Evolutionary conservation across 1,140 invertebrate species (phyloP), one percentile per base, ranked within the genome.

Genomic region (Elymnias hypermnestra): DNA sequence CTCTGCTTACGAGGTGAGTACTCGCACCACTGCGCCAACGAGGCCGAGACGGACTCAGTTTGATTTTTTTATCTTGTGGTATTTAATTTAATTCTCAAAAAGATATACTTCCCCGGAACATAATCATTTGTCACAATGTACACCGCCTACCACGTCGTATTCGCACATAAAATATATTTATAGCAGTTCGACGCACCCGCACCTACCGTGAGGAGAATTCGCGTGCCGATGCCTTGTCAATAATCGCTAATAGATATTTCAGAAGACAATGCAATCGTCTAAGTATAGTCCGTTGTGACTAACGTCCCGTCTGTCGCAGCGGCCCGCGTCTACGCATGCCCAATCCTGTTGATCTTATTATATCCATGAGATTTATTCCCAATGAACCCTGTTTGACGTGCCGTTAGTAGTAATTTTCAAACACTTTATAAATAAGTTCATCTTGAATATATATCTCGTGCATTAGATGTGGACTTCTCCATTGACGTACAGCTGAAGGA

Each of bases 211-310:
- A 63, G 64, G 61, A 72, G 74, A 69, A 81, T 74, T 79, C 66
- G 81, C 81, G 62, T 83, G 71, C 81, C 81, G 76, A 83, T 84
- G 71, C 78, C 77, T 76, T 84, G 81, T 83, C 81, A 83, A 84
- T 84, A 84, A 84, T 84, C 73, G 70, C 81, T 84, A 84, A 84
- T 84, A 84, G 81, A 84, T 79, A 83, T 83, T 82, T 83, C 76
- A 84, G 78, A 84, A 79, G 79, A 84, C 81, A 84, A 84, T 84
- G 78, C 81, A 75, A 73, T 69, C 55, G 73, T 54, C 78, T 81
- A 83, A 81, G 74, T 83, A 72, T 84, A 84, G 81, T 51, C 57
- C 48, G 40, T 37, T 12, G 78, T 83, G 81, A 84, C 70, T 83
- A 83, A 83, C 74, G 72, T 61, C 60, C 60, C 63, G 74, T 71